phyloP scores from a whole-genome alignment of 2,797 vertebrate species.

The Pipistrellus pipistrellus region DNA sequence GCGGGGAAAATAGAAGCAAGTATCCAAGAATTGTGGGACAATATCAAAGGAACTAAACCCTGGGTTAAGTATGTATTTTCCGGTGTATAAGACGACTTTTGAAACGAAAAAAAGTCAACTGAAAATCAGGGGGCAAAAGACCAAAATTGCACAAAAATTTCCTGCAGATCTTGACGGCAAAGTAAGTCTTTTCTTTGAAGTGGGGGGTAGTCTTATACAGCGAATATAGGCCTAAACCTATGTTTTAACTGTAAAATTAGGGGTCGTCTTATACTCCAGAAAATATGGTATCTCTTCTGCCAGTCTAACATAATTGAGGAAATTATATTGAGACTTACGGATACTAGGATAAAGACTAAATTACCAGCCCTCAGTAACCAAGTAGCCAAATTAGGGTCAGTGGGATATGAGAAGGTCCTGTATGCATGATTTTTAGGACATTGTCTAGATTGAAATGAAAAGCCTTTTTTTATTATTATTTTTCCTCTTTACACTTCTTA shows the following conservation, averaged over 20 bases:
- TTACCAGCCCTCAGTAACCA: background rate
- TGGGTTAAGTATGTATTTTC: background rate
- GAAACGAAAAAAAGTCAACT: too few relatives aligned
- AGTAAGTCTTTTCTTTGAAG: too few relatives aligned
- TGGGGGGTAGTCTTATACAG: too few relatives aligned
- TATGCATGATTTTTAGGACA: background rate
- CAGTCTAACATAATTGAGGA: background rate
- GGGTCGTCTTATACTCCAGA: too few relatives aligned
- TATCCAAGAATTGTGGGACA: background rate
- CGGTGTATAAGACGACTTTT: too few relatives aligned
- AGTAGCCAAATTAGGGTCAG: background rate
- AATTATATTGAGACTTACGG: background rate
- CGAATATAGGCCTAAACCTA: too few relatives aligned
- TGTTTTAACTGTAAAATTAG: too few relatives aligned
- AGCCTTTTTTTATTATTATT: background rate
- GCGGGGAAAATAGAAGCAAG: background rate
- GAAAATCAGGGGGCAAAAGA: too few relatives aligned
- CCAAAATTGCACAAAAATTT: too few relatives aligned
- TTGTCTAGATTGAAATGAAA: background rate
- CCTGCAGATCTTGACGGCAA: too few relatives aligned
- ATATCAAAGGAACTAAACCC: background rate
- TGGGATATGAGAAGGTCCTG: background rate
- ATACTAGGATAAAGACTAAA: background rate
- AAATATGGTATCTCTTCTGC: background rate
- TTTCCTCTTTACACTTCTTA: background rate